phyloP scores from a whole-genome alignment of 1,140 invertebrate species.

The Drosophila sturtevanti region DNA sequence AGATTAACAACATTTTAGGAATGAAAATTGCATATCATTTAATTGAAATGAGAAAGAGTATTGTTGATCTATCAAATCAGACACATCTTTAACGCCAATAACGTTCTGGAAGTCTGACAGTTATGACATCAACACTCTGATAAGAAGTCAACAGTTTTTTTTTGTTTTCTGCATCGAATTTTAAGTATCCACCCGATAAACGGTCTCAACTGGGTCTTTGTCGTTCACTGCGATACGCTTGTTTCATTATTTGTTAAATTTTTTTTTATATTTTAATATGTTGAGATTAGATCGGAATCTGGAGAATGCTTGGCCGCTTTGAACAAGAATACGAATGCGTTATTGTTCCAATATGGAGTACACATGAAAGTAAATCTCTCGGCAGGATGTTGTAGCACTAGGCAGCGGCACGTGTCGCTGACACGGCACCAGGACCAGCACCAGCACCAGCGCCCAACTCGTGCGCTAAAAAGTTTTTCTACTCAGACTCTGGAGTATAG shows the following conservation, averaged over 20 bases:
- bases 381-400: slow-evolving; percentile 47
- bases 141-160: background rate
- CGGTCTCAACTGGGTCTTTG: background rate
- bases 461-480: slow-evolving; percentile 37
- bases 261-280: slow-evolving; percentile 49
- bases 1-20: too few species aligned
- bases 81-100: background rate
- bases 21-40: too few species aligned
- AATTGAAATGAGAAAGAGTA: background rate
- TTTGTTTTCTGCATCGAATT: background rate
- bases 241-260: slow-evolving; percentile 26
- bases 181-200: background rate
- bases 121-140: background rate
- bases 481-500: slow-evolving; percentile 4
- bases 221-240: slow-evolving; percentile 1
- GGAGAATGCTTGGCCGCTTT: slow-evolving; percentile 8
- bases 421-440: slow-evolving; percentile 25
- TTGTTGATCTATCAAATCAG: background rate
- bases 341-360: slow-evolving; percentile 26
- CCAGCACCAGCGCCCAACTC: slow-evolving; percentile 5
- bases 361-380: slow-evolving; percentile 51
- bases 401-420: slow-evolving; percentile 38
- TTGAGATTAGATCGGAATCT: slow-evolving; percentile 63
- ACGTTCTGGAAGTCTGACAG: background rate
- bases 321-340: slow-evolving; percentile 14